phyloP scores from a whole-genome alignment of 2,113 vertebrate genomes.

The Circaetus gallicus region DNA sequence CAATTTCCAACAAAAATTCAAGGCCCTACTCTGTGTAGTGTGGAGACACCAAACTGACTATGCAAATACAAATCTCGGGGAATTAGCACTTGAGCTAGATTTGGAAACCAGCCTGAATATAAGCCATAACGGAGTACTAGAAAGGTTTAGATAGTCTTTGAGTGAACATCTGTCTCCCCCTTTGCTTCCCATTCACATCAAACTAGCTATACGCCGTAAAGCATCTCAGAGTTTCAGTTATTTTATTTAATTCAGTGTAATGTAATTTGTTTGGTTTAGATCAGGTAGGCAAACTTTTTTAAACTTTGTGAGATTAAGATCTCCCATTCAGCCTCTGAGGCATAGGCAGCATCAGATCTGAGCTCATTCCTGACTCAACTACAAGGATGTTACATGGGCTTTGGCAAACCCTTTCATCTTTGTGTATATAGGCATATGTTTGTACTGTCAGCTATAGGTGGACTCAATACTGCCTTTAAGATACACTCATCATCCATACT shows the following conservation, averaged over 20 bases:
- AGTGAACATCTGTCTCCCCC: neutral
- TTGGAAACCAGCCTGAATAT: neutral
- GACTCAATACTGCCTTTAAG: neutral
- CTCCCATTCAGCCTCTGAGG: neutral
- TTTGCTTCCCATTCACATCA: neutral
- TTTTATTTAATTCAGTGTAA: neutral
- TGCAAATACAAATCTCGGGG: neutral
- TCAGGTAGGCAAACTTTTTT: neutral
- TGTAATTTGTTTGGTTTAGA: neutral
- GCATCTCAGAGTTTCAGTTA: neutral
- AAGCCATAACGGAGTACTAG: neutral
- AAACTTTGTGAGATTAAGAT: neutral
- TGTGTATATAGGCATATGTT: neutral
- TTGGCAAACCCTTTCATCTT: neutral
- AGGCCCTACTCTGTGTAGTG: accelerated
- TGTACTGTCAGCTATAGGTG: neutral
- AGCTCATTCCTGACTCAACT: neutral
- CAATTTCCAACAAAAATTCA: neutral
- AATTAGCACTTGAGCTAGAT: neutral
- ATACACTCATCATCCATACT: neutral
- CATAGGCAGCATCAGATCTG: neutral
- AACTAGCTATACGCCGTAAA: neutral
- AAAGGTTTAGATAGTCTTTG: neutral
- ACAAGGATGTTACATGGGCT: neutral
- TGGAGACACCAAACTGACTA: neutral